Evolutionary conservation across 2,888 invertebrate species (phyloP).

Genomic region (Cheilosia soror): DNA sequence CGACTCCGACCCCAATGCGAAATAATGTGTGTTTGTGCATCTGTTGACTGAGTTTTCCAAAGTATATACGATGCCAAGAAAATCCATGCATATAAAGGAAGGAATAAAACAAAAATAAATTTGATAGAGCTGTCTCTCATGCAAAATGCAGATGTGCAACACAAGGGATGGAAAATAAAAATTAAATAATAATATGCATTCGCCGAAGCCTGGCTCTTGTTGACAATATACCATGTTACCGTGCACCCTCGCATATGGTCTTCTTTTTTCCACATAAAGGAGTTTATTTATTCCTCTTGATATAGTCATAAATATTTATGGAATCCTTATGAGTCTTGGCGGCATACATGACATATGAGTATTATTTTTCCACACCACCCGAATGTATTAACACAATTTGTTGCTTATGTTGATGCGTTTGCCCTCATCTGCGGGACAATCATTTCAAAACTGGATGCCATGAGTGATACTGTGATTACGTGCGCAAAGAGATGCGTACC

Average conservation of each 20-base stretch:
- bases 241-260: neutral
- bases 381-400: constrained; percentile 21
- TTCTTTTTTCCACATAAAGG: constrained; percentile 27
- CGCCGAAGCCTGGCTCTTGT: constrained; percentile 24
- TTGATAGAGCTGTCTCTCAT: constrained; percentile 58
- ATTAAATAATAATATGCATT: constrained; percentile 65
- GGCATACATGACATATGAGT: constrained; percentile 54
- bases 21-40: constrained; percentile 20
- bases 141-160: constrained; percentile 60
- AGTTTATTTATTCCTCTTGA: constrained; percentile 81
- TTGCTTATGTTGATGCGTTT: constrained; percentile 3
- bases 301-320: constrained; percentile 84
- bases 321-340: constrained; percentile 77
- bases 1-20: too few relatives aligned
- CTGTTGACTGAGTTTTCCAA: constrained; percentile 32
- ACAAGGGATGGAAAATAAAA: constrained; percentile 46
- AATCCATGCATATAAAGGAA: constrained; percentile 44
- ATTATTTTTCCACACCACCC: constrained; percentile 15
- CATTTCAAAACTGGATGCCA: neutral
- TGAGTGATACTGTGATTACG: constrained; percentile 5
- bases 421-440: constrained; percentile 5
- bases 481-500: neutral
- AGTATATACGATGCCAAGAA: constrained; percentile 23
- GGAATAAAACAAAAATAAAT: constrained; percentile 55
- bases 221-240: constrained; percentile 38